Percentiles rank a stretch among this genome's conserved stretches.
Conservation (phyloP, 2,113 vertebrate genomes). For the Lepus americanus region DNA sequence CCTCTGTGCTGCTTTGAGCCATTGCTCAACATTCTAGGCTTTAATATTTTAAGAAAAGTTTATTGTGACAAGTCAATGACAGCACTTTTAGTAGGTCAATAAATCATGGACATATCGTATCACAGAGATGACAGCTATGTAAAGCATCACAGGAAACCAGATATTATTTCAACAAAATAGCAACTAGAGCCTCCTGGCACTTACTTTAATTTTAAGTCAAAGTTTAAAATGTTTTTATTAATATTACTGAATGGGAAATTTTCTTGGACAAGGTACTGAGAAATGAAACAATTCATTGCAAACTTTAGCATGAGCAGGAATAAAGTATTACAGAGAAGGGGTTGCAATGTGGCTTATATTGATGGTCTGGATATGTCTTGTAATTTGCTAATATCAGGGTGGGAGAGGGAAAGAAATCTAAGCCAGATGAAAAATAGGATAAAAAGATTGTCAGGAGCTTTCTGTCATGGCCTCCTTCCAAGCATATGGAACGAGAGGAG, state of each 20-base stretch:
- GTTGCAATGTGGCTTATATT: neutral
- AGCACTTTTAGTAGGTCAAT: slow-evolving; percentile 90
- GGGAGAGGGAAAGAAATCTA: slow-evolving; percentile 65
- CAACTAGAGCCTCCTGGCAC: slow-evolving; percentile 83
- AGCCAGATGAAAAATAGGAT: slow-evolving; percentile 79
- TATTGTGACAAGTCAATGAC: slow-evolving; percentile 89
- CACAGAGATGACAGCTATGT: slow-evolving; percentile 89
- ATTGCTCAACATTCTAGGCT: slow-evolving; percentile 79
- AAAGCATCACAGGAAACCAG: slow-evolving; percentile 86
- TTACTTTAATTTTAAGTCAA: slow-evolving; percentile 80
- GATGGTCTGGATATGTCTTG: slow-evolving; percentile 42
- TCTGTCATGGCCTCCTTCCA: slow-evolving; percentile 77
- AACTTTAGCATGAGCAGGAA: neutral
- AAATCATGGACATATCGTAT: slow-evolving; percentile 90
- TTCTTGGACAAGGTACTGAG: slow-evolving; percentile 69
- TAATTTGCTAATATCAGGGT: slow-evolving; percentile 64
- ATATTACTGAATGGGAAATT: slow-evolving; percentile 76
- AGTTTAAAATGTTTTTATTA: slow-evolving; percentile 77
- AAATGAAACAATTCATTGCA: slow-evolving; percentile 51
- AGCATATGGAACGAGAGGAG: slow-evolving; percentile 79
- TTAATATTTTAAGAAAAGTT: slow-evolving; percentile 88
- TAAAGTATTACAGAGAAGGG: neutral
- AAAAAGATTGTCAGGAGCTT: slow-evolving; percentile 76
- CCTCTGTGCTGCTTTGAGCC: slow-evolving; percentile 74
- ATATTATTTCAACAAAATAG: slow-evolving; percentile 88